Base-by-base conservation (phyloP, 2,888 invertebrate species). In the Trichacis sp. region DNA sequence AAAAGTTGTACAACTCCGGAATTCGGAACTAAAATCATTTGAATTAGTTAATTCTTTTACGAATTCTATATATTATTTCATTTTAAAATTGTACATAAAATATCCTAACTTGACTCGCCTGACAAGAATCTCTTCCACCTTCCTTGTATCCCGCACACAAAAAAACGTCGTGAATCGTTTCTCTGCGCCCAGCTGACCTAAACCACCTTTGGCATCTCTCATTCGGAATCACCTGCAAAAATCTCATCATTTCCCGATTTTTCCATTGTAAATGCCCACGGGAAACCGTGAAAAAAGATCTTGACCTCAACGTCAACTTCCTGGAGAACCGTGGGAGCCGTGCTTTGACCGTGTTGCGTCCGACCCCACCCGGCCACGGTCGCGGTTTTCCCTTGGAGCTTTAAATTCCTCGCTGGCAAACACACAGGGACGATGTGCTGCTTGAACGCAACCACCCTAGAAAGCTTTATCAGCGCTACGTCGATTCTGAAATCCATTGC, bases 361-460 rank as follows among this genome's bases (percentile, higher is more conserved):
- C 96, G 86, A 0, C 96, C 96, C 96, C 96, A 97, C 0, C 96
- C 96, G 0, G 93, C 94, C 0, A 96, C 96, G 0, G 96, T 96
- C 42, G 95, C 96, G 85, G 93, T 93, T 78, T 93, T 93, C 0
- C 96, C 96, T 0, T 93, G 90, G 15, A 96, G 83, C 80, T 94
- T 95, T 67, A 93, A 86, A 79, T 88, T 89, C 72, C 89, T 90
- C 59, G 89, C 91, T 14, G 97, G 96, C 38, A 97, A 86, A 80
- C 97, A 97, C 5, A 97, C 96, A 1, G 96, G 96, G 45, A 96
- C 87, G 68, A 97, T 96, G 83, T 97, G 96, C 75, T 96, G 95
- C 76, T 95, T 94, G 82, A 94, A 96, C 14, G 91, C 88, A 1
- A 97, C 96, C 19, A 91, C 91, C 51, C 92, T 87, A 68, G 94